These are phyloP conservation scores for Candoia aspera DNA, from an alignment of 2,113 vertebrate species.

Conservation along the genomic window DNA sequence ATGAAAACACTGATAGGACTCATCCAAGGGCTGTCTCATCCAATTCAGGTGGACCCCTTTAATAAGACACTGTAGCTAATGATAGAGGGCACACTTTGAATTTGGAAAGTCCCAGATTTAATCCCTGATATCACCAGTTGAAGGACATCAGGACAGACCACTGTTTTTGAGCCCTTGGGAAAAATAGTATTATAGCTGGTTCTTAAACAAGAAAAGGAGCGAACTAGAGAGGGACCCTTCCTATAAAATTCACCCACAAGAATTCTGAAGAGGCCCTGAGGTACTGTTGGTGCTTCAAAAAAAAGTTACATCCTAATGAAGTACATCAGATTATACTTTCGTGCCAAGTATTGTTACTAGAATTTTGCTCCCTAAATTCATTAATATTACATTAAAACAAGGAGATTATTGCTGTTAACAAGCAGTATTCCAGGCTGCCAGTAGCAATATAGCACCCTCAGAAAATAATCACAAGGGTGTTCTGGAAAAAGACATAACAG, in stretches of 20 bases:
- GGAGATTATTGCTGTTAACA: slow-evolving; percentile 63
- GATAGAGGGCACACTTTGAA: not conserved
- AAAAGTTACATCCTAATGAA: slow-evolving; percentile 50
- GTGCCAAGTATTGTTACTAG: slow-evolving; percentile 53
- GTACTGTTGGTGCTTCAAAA: slow-evolving; percentile 37
- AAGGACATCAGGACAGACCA: not conserved
- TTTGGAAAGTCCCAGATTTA: not conserved
- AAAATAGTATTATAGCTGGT: not conserved
- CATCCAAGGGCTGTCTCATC: not conserved
- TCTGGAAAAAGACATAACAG: slow-evolving; percentile 60
- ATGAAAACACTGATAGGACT: too few species aligned
- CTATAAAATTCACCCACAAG: slow-evolving; percentile 9
- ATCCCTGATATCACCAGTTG: not conserved
- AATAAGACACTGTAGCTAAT: not conserved
- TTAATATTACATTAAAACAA: slow-evolving; percentile 66
- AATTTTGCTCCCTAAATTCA: slow-evolving; percentile 49
- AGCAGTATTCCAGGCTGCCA: slow-evolving; percentile 43
- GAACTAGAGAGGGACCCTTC: not conserved
- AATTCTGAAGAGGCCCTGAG: slow-evolving; percentile 33
- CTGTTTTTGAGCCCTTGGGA: not conserved
- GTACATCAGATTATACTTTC: slow-evolving; percentile 47
- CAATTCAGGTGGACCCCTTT: not conserved
- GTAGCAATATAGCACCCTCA: slow-evolving; percentile 58
- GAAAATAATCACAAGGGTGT: slow-evolving; percentile 56
- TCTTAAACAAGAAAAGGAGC: not conserved